Conservation (phyloP, 2,797 vertebrate genomes). For the Naso thynnoides region DNA sequence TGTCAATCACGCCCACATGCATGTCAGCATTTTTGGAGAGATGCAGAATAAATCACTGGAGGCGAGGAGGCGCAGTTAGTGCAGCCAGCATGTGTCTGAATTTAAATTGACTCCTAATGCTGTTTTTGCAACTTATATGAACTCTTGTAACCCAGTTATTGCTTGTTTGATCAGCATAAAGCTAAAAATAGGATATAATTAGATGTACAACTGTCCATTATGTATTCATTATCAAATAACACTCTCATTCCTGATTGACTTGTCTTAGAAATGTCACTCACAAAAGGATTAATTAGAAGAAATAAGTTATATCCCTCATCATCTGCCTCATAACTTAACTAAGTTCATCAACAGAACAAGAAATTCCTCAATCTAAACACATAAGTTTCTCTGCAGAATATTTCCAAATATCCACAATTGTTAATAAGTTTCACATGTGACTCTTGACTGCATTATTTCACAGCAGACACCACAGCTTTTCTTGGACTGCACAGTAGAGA, state of each 20-base stretch:
- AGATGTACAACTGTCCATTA: neutral
- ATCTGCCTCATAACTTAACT: too few species aligned
- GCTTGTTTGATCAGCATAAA: neutral
- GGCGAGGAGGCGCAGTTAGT: neutral
- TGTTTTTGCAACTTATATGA: neutral
- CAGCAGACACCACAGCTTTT: neutral
- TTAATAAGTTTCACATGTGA: too few species aligned
- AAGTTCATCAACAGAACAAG: neutral
- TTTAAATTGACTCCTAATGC: neutral
- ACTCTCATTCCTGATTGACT: neutral
- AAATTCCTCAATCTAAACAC: neutral
- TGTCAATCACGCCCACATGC: constrained; percentile 39
- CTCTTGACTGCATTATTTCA: neutral
- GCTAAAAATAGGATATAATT: neutral
- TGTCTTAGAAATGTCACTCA: neutral
- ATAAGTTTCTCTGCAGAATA: neutral
- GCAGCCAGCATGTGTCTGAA: constrained; percentile 2
- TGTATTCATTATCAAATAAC: neutral
- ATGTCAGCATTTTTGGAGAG: constrained; percentile 33
- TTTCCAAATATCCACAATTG: neutral
- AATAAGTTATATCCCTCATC: too few species aligned
- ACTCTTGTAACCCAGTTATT: neutral
- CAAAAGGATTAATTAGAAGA: neutral
- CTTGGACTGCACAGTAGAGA: neutral
- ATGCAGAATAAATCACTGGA: constrained; percentile 21